phyloP scores from a whole-genome alignment of 2,888 invertebrate species.

The Drosophila meridionalis region DNA sequence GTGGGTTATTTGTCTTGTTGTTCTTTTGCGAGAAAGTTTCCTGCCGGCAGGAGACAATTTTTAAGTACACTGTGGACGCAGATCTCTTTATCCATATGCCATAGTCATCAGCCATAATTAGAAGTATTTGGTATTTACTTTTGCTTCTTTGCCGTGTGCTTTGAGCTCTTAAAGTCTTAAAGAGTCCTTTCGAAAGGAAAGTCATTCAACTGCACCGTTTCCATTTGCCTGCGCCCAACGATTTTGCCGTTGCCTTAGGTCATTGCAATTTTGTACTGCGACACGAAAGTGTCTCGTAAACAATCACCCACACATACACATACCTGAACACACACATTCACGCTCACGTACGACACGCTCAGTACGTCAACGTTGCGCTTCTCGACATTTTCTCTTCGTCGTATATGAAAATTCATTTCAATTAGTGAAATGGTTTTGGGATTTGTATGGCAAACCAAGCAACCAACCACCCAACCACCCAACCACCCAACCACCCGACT shows the following conservation, averaged over 20 bases:
- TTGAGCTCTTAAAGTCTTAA: conserved; percentile 31
- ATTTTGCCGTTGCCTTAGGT: conserved; percentile 65
- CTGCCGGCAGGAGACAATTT: conserved; percentile 4
- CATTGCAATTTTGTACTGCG: conserved; percentile 63
- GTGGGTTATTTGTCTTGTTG: conserved; percentile 40
- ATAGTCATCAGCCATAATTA: neutral
- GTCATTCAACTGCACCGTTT: conserved; percentile 47
- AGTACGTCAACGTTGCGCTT: conserved; percentile 38
- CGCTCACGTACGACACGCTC: conserved; percentile 13
- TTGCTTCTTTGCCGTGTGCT: neutral
- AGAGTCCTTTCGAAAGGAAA: conserved; percentile 33
- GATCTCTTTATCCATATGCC: conserved; percentile 2
- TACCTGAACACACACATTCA: neutral
- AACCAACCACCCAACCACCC: conserved; percentile 2
- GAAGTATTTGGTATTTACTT: neutral
- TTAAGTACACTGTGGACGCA: conserved; percentile 40
- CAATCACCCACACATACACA: conserved; percentile 21
- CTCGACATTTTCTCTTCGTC: conserved; percentile 39
- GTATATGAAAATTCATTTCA: conserved; percentile 81
- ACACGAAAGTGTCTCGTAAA: conserved; percentile 65
- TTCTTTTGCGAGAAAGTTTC: conserved; percentile 4
- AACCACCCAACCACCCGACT: conserved; percentile 2
- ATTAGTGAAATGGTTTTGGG: conserved; percentile 82
- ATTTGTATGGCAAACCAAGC: conserved; percentile 67
- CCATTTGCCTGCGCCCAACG: conserved; percentile 43